phyloP scores from a whole-genome alignment of 2,888 invertebrate species.

The Dryocosmus kuriphilus region DNA sequence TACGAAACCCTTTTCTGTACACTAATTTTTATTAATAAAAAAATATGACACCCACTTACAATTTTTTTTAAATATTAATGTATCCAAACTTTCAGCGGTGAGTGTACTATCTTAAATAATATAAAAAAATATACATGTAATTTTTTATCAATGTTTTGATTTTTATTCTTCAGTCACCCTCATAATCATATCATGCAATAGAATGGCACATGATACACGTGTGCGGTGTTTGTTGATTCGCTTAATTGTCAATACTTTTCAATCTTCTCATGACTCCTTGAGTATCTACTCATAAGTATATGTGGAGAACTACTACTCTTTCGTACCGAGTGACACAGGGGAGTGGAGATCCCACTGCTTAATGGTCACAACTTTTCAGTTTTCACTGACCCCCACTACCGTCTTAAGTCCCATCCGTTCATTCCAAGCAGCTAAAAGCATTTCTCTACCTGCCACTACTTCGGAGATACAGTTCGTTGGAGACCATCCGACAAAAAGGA shows the following conservation, averaged over 20 bases:
- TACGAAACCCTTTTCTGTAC: no score
- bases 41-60: no score
- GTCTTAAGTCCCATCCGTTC: slow-evolving; percentile 41
- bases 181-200: neutral
- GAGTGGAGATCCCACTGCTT: slow-evolving; percentile 22
- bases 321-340: slow-evolving; percentile 9
- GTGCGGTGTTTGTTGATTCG: no score
- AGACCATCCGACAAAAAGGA: slow-evolving; percentile 58
- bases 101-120: no score
- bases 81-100: no score
- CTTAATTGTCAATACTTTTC: no score
- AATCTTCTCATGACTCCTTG: neutral
- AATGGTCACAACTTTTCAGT: slow-evolving; percentile 56
- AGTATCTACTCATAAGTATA: neutral
- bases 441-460: slow-evolving; percentile 67
- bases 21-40: no score
- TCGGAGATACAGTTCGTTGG: slow-evolving; percentile 66
- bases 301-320: neutral
- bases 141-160: no score
- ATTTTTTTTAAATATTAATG: no score
- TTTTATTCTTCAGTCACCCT: no score
- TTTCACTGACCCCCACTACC: slow-evolving; percentile 64
- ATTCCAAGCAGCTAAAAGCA: slow-evolving; percentile 58
- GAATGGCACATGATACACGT: neutral
- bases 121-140: no score